A percentile compares a stretch with the other conserved stretches of the same genome.
Evolutionary conservation across 2,113 vertebrate genomes (phyloP).

Genomic region (Chloroceryle aenea): DNA sequence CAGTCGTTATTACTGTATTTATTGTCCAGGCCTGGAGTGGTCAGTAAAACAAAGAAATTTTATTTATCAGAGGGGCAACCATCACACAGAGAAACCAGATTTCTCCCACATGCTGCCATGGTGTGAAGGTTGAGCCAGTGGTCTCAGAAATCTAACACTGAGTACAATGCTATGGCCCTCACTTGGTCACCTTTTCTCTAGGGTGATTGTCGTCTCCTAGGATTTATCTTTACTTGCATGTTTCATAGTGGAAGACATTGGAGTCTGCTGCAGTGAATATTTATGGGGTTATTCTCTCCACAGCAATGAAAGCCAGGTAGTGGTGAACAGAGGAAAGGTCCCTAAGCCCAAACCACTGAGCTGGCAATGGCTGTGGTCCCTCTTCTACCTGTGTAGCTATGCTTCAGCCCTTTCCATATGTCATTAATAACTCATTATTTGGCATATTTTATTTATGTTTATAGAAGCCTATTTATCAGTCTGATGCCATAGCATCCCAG

Average conservation of each 20-base stretch:
- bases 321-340: background rate
- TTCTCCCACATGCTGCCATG: background rate
- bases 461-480: constrained; percentile 35
- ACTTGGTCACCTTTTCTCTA: background rate
- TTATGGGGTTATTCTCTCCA: background rate
- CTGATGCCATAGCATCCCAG: background rate
- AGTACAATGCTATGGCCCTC: fast-evolving
- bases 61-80: background rate
- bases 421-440: constrained; percentile 1
- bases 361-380: background rate
- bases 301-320: background rate
- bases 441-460: constrained; percentile 45
- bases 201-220: background rate
- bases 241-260: background rate
- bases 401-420: background rate
- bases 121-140: fast-evolving
- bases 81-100: background rate
- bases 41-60: background rate
- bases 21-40: background rate
- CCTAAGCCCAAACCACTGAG: background rate
- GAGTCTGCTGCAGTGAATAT: background rate
- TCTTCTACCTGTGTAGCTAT: background rate
- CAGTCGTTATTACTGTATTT: background rate
- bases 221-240: background rate
- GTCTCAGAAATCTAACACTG: background rate